Percentiles rank a stretch among this genome's conserved stretches.
Conservation (phyloP, 2,888 invertebrate genomes). For the Tachina fera region DNA sequence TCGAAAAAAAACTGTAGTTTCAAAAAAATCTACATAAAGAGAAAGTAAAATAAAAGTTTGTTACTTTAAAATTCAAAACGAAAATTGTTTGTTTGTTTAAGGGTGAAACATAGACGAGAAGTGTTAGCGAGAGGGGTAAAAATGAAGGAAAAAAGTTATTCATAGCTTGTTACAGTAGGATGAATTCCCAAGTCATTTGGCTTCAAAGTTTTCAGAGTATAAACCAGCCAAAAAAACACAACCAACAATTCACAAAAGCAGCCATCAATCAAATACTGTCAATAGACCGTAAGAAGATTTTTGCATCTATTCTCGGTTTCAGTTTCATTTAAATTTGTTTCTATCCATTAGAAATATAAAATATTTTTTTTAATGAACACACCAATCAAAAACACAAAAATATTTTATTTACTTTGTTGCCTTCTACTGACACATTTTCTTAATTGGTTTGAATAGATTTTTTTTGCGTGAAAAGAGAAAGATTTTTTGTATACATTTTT, state of each 20-base stretch:
- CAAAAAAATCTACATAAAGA: slow-evolving; percentile 1
- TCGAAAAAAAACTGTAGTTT: slow-evolving; percentile 8
- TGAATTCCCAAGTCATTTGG: slow-evolving; percentile 23
- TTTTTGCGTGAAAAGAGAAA: not conserved
- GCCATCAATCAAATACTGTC: slow-evolving; percentile 50
- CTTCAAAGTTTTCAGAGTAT: slow-evolving; percentile 19
- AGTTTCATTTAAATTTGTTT: not conserved
- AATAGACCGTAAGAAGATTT: not conserved
- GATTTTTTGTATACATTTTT: not conserved
- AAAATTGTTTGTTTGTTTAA: slow-evolving; percentile 13
- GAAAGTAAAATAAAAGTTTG: slow-evolving; percentile 28
- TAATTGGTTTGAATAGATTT: slow-evolving; percentile 44
- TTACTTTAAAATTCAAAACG: slow-evolving; percentile 28
- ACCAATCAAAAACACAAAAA: slow-evolving; percentile 45
- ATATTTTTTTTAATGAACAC: slow-evolving; percentile 41
- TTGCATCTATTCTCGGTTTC: slow-evolving; percentile 1
- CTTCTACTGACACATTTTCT: slow-evolving; percentile 27
- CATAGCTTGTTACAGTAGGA: not conserved
- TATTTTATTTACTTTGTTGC: slow-evolving; percentile 5
- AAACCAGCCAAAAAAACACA: not conserved
- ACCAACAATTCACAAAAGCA: slow-evolving; percentile 30
- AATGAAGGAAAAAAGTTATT: not conserved
- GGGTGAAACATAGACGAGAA: not conserved
- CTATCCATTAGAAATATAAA: not conserved
- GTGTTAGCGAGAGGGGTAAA: not conserved